Evolutionary conservation across 2,797 vertebrate genomes (phyloP).

Genomic region (Salmo trutta): DNA sequence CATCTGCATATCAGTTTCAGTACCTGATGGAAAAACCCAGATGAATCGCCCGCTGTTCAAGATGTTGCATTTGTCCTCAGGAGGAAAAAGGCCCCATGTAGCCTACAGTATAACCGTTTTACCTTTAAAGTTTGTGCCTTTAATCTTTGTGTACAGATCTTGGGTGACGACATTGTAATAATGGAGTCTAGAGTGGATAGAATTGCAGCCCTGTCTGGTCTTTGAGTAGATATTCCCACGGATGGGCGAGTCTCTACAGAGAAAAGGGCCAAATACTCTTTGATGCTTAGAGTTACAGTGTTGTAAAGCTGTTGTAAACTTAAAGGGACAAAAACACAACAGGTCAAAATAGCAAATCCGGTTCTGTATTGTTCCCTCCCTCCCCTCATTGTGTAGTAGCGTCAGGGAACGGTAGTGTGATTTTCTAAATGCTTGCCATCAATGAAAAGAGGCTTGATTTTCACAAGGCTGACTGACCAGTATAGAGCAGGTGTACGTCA

Average conservation of each 20-base stretch:
- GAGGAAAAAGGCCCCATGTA: background rate
- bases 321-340: conserved; percentile 53
- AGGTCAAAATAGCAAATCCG: conserved; percentile 69
- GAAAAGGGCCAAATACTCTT: conserved; percentile 34
- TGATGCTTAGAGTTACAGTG: conserved; percentile 50
- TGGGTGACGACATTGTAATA: conserved; percentile 35
- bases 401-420: conserved; percentile 49
- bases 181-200: conserved; percentile 43
- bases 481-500: conserved; percentile 78
- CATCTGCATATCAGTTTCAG: background rate
- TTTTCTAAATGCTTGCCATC: conserved; percentile 56
- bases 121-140: background rate
- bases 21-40: background rate
- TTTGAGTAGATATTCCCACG: conserved; percentile 55
- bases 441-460: conserved; percentile 72
- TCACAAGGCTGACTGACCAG: conserved; percentile 68
- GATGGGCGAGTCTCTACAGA: conserved; percentile 57
- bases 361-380: conserved; percentile 60
- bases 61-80: background rate
- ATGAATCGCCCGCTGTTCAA: background rate
- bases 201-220: conserved; percentile 40
- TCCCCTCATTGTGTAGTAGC: conserved; percentile 62
- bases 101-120: background rate
- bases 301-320: conserved; percentile 46
- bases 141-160: conserved; percentile 20